These are phyloP conservation scores for Oscheius sp. DNA, from an alignment of 1,140 invertebrate species.

Conservation along the genomic window DNA sequence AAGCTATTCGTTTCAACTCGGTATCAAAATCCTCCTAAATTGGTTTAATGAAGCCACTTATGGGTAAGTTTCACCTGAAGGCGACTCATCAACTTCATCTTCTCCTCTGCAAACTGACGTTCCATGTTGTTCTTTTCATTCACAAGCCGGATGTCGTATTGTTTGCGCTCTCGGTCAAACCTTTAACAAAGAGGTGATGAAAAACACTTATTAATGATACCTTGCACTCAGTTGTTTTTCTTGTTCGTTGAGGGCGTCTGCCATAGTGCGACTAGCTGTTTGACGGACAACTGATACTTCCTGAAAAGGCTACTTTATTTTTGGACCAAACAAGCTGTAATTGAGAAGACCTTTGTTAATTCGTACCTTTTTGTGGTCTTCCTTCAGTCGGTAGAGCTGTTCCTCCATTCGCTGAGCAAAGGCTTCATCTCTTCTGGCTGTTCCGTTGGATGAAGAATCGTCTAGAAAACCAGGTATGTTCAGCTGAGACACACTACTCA, in stretches of 20 bases:
- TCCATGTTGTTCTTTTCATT: conserved; percentile 9
- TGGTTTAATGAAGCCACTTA: not conserved
- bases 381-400: not conserved
- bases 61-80: not conserved
- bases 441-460: not conserved
- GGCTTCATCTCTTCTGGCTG: not conserved
- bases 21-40: conserved; percentile 11
- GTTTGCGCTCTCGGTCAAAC: not conserved
- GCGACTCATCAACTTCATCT: conserved; percentile 21
- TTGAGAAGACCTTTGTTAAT: no score
- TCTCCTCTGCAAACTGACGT: conserved; percentile 8
- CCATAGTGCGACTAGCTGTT: not conserved
- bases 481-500: no score
- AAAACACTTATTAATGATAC: not conserved
- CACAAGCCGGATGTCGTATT: not conserved
- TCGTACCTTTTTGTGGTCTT: conserved; percentile 2
- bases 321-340: no score
- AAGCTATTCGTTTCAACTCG: conserved; percentile 2
- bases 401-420: not conserved
- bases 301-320: no score
- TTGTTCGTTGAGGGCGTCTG: conserved; percentile 10
- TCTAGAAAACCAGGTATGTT: not conserved
- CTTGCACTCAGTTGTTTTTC: not conserved
- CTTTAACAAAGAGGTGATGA: not conserved
- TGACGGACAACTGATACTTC: not conserved